Evolutionary conservation across 1,140 invertebrate species (phyloP), one percentile per base, ranked within the genome.

Genomic region (Bombus superbus): DNA sequence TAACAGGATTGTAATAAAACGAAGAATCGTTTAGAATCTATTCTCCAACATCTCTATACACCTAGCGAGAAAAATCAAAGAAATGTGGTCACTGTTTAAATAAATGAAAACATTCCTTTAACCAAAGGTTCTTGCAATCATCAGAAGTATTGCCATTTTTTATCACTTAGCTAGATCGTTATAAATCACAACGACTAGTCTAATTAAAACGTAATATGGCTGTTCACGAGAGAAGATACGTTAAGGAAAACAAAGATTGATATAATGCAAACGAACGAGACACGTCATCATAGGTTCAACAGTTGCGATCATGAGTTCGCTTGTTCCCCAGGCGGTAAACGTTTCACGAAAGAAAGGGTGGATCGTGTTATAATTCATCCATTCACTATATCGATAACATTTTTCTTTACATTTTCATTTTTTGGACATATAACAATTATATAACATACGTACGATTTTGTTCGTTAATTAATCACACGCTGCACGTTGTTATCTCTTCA

Each of bases 401-500:
- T 35, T 42, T 40, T 38, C 25, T 35, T 38, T 25, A 38, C 10
- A 25, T 35, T 40, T 69, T 69, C 35, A 4, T 38, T 38, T 76
- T 77, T 66, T 44, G 3, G n/a, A 76, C 42, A 53, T 77, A 57
- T 83, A 85, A 85, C 78, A 81, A 85, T 81, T 82, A 71, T 68
- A 38, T 89, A 82, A 89, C 82, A 87, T 90, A 90, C 89, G 80
- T 90, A 90, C 89, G 69, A 88, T 81, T 73, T 71, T 77, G 38
- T 69, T 74, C 38, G 53, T 53, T 77, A 88, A 77, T 81, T 47
- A 68, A 78, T 81, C 87, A 69, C 82, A 82, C 78, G 87, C 62
- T 88, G 81, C 59, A 62, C 81, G 73, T 72, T 82, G 80, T 81
- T 89, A 87, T 92, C 90, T 92, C 90, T 91, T 92, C 91, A 92